Evolutionary conservation across 2,888 invertebrate genomes (phyloP).

Genomic region (Homarus gammarus): DNA sequence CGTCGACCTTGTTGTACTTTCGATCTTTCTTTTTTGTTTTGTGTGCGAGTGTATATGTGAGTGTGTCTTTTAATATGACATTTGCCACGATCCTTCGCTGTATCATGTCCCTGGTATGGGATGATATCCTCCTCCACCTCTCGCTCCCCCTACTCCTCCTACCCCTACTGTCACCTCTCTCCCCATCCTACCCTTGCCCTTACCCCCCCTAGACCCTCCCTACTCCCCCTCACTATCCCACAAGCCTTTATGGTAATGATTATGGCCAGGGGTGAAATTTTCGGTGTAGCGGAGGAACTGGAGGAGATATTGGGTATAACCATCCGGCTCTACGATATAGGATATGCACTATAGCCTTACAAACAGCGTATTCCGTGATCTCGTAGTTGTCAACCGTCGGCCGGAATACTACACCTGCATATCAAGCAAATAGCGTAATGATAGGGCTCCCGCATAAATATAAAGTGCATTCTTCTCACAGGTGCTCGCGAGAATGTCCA

Average conservation of each 20-base stretch:
- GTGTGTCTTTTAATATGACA: slow-evolving; percentile 19
- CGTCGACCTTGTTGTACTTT: slow-evolving; percentile 40
- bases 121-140: slow-evolving; percentile 40
- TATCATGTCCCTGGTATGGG: slow-evolving; percentile 51
- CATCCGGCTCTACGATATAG: slow-evolving; percentile 29
- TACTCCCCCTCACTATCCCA: neutral
- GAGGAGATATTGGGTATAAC: slow-evolving; percentile 63
- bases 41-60: no score
- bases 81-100: slow-evolving; percentile 29
- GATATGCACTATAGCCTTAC: slow-evolving; percentile 55
- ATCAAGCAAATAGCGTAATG: slow-evolving; percentile 66
- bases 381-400: slow-evolving; percentile 58
- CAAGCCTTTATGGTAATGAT: slow-evolving; percentile 67
- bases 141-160: neutral
- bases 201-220: neutral
- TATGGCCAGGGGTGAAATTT: slow-evolving; percentile 58
- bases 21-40: slow-evolving; percentile 25
- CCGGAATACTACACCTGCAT: slow-evolving; percentile 58
- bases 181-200: neutral
- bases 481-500: slow-evolving; percentile 64
- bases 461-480: slow-evolving; percentile 65
- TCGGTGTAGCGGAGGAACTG: slow-evolving; percentile 37
- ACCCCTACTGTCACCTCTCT: neutral
- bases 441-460: slow-evolving; percentile 62
- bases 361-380: slow-evolving; percentile 62